Conservation (phyloP, 2,888 invertebrate species). For the Tetheella fluctuosa region DNA sequence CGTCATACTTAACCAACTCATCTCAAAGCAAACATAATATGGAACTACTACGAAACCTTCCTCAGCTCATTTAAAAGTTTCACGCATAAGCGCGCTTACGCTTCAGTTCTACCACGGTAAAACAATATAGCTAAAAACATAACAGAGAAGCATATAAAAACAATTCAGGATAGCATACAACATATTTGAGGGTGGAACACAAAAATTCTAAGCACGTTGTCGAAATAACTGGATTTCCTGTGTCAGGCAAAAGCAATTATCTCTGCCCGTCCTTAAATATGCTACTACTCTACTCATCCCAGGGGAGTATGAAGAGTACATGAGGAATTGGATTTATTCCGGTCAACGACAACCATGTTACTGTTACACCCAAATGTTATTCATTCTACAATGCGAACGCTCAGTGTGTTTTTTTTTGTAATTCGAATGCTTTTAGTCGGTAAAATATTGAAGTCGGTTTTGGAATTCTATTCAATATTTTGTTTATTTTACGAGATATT, state of each 20-base stretch:
- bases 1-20: slow-evolving; percentile 29
- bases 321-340: slow-evolving; percentile 50
- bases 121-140: not conserved
- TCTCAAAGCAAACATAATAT: slow-evolving; percentile 31
- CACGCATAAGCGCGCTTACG: slow-evolving; percentile 37
- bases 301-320: slow-evolving; percentile 25
- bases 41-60: slow-evolving; percentile 43
- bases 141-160: not conserved
- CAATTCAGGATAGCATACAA: not conserved
- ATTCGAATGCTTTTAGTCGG: slow-evolving; percentile 9
- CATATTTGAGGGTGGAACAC: slow-evolving; percentile 7
- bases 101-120: slow-evolving; percentile 24
- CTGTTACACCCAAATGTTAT: slow-evolving; percentile 1
- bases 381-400: slow-evolving; percentile 6
- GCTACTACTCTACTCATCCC: slow-evolving; percentile 26
- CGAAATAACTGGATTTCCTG: slow-evolving; percentile 52
- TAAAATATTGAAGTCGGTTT: not conserved
- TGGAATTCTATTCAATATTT: not conserved
- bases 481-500: not conserved
- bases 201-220: slow-evolving; percentile 49
- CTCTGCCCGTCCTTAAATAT: slow-evolving; percentile 50
- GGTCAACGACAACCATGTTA: slow-evolving; percentile 22
- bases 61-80: slow-evolving; percentile 55
- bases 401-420: not conserved
- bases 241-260: slow-evolving; percentile 60